A percentile compares a stretch with the other conserved stretches of the same genome.
Evolutionary conservation across 2,113 vertebrate genomes (phyloP).

Genomic region (Bucco capensis): DNA sequence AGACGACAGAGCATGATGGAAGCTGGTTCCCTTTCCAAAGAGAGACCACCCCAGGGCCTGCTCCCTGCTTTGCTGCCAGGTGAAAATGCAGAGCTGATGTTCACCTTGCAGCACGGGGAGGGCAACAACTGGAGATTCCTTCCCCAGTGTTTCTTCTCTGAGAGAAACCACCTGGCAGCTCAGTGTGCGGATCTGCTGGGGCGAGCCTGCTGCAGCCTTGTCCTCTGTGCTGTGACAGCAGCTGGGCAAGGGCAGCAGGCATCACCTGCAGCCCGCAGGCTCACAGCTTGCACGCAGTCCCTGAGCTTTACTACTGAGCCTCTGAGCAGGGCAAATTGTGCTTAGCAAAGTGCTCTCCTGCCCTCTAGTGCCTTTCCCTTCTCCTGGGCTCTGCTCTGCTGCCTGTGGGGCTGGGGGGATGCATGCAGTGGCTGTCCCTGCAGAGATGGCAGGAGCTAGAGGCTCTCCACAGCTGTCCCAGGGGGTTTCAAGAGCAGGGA

Average conservation of each 20-base stretch:
- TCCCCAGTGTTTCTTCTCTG: accelerated
- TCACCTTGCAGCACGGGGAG: neutral
- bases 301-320: neutral
- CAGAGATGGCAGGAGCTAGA: neutral
- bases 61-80: neutral
- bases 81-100: neutral
- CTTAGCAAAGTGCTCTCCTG: constrained; percentile 16
- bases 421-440: neutral
- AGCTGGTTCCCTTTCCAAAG: neutral
- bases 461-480: accelerated
- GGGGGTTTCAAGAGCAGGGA: neutral
- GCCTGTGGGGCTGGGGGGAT: accelerated
- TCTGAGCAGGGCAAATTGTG: neutral
- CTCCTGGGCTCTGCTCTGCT: neutral
- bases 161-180: neutral
- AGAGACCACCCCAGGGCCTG: accelerated
- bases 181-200: accelerated
- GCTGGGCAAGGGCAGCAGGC: neutral
- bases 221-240: neutral
- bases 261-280: neutral
- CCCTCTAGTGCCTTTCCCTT: constrained; percentile 48
- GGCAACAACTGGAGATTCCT: neutral
- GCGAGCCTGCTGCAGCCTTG: neutral
- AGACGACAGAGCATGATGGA: neutral
- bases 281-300: neutral